A percentile compares a stretch with the other conserved stretches of the same genome.
These are phyloP conservation scores for Pollimyrus isidori DNA, from an alignment of 2,113 vertebrate genomes.

Conservation along the genomic window DNA sequence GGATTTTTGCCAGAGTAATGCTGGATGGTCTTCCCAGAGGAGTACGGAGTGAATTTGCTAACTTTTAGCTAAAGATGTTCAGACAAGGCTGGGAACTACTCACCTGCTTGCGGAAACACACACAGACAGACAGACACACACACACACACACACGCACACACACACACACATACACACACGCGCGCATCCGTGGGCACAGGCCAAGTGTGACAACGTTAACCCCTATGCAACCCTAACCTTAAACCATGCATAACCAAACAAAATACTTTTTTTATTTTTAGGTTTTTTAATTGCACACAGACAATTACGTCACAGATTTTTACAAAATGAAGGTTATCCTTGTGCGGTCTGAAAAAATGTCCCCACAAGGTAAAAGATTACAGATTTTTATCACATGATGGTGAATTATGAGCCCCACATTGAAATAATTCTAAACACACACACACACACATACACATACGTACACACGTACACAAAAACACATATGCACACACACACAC, in stretches of 20 bases:
- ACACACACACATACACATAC: too few relatives aligned
- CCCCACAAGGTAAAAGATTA: not conserved
- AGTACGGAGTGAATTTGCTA: not conserved
- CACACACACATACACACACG: not conserved
- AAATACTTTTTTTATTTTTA: not conserved
- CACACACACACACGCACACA: not conserved
- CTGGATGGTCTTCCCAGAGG: not conserved
- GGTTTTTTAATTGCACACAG: not conserved
- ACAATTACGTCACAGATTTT: not conserved
- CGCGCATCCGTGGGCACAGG: not conserved
- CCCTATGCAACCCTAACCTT: not conserved
- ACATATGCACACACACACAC: not conserved
- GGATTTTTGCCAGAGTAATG: not conserved
- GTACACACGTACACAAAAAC: not conserved
- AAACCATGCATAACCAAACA: not conserved
- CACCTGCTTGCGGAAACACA: not conserved
- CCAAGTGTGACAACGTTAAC: not conserved
- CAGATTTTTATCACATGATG: not conserved
- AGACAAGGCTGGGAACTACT: not conserved
- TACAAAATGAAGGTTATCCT: not conserved
- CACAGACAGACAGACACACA: too few relatives aligned
- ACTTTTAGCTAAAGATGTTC: not conserved
- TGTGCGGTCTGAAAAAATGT: not conserved
- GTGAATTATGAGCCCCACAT: not conserved
- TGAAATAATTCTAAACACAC: not conserved